A percentile compares a stretch with the other conserved stretches of the same genome.
Conservation (phyloP, 2,888 invertebrate species). For the Drosophila quasianomalipes region DNA sequence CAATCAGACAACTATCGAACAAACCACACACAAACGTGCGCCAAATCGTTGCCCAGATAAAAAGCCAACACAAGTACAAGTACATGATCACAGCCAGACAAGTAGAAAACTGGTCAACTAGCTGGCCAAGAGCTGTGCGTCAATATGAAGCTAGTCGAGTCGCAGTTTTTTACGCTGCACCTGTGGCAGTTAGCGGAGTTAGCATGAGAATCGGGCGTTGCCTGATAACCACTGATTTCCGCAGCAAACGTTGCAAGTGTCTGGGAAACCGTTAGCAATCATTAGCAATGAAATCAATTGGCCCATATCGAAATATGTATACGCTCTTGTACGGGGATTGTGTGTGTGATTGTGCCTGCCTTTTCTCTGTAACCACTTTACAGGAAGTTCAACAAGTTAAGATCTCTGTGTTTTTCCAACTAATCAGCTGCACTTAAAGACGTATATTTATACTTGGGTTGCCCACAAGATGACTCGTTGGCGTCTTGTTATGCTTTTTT, state of each 20-base stretch:
- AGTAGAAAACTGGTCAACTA: conserved; percentile 10
- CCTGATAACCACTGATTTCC: conserved; percentile 74
- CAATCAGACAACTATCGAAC: conserved; percentile 58
- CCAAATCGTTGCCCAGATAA: conserved; percentile 40
- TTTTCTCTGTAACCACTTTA: conserved; percentile 41
- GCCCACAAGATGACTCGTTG: conserved; percentile 10
- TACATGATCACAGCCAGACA: conserved; percentile 15
- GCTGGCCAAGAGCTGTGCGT: conserved; percentile 29
- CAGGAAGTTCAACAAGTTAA: conserved; percentile 63
- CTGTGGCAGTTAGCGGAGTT: conserved; percentile 29
- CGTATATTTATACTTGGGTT: conserved; percentile 28
- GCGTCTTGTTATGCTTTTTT: background rate
- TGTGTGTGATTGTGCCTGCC: conserved; percentile 15
- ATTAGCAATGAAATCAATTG: conserved; percentile 77
- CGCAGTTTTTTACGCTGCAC: conserved; percentile 36
- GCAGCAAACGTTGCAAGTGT: conserved; percentile 62
- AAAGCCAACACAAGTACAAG: conserved; percentile 23
- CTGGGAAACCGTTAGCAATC: conserved; percentile 74
- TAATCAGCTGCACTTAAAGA: conserved; percentile 48
- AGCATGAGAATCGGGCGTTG: conserved; percentile 58
- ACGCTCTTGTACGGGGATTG: conserved; percentile 33
- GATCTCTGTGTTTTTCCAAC: conserved; percentile 62
- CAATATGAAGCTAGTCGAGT: conserved; percentile 27
- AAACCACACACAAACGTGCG: conserved; percentile 59
- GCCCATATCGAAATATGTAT: conserved; percentile 72